phyloP scores from a whole-genome alignment of 2,113 vertebrate genomes.

The Parus major region DNA sequence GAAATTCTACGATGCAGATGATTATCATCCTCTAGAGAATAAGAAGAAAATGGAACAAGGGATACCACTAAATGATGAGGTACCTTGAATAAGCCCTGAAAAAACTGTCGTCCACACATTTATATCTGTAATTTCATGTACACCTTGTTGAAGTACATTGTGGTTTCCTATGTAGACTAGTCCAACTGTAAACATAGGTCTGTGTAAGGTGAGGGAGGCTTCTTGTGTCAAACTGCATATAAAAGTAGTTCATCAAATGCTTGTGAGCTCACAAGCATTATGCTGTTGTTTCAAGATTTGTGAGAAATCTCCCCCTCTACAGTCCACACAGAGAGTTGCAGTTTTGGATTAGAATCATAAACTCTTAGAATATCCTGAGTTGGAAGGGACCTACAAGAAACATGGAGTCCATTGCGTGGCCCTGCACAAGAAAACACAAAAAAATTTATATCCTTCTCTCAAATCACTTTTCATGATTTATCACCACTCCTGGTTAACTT shows the following conservation, averaged over 20 bases:
- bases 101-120: rapidly evolving
- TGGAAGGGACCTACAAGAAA: not conserved
- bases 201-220: not conserved
- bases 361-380: not conserved
- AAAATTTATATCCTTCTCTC: not conserved
- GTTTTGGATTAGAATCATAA: not conserved
- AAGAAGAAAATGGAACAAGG: constrained; percentile 84
- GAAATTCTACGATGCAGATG: constrained; percentile 88
- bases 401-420: rapidly evolving
- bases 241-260: not conserved
- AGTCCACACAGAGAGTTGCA: not conserved
- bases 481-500: not conserved
- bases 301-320: not conserved
- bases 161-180: not conserved
- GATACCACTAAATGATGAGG: constrained; percentile 86
- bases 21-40: constrained; percentile 85
- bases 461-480: not conserved
- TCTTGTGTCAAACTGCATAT: not conserved
- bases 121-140: not conserved
- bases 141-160: not conserved
- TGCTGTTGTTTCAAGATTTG: not conserved
- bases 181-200: not conserved
- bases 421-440: not conserved
- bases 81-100: constrained; percentile 26
- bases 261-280: not conserved